Base-by-base conservation (phyloP, 2,113 vertebrate species). In the Tragelaphus scriptus region DNA sequence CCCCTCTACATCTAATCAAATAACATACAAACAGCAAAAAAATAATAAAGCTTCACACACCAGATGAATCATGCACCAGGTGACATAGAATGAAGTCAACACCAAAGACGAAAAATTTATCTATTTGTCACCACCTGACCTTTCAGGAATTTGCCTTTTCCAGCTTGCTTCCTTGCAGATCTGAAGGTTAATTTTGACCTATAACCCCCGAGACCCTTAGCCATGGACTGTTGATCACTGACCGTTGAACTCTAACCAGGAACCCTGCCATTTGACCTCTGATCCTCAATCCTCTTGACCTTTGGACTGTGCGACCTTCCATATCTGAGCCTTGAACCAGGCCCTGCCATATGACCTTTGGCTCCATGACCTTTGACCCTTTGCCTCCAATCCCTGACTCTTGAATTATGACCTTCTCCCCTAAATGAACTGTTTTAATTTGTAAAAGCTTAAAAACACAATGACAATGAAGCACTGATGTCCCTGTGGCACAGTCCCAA, bases 371-470 rank as follows among this genome's bases (percentile, higher is more conserved):
- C n/a, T 71, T 71, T 71, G 65, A 71, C 10, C 8, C 9, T 71
- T 71, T 36, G n/a, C n/a, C n/a, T 71, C n/a, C 17, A 36, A 36
- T 21, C n/a, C 17, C 9, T 21, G n/a, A 68, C 17, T 36, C 65
- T 19, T 36, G n/a, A 68, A 68, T 17, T 68, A 36, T 68, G 56
- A 58, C 47, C 9, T 47, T 47, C 47, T 47, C 47, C 47, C 47
- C 47, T 47, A 47, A 47, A 10, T 47, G 47, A 47, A 47, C 47
- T 47, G 47, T 47, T 98, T 98, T 98, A 98, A 96, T 98, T 98
- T 97, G 96, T 97, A 97, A 98, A 98, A 96, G 94, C 84, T 97
- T 97, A 95, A 98, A 98, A 98, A 97, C 96, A 98, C 97, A 96
- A 96, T 92, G 97, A 98, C 93, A 98, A 44, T 13, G 94, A 90